Percentiles rank a stretch among this genome's conserved stretches.
These are phyloP conservation scores for Hirtodrosophila alboralis DNA, from an alignment of 2,888 invertebrate genomes.

Conservation along the genomic window DNA sequence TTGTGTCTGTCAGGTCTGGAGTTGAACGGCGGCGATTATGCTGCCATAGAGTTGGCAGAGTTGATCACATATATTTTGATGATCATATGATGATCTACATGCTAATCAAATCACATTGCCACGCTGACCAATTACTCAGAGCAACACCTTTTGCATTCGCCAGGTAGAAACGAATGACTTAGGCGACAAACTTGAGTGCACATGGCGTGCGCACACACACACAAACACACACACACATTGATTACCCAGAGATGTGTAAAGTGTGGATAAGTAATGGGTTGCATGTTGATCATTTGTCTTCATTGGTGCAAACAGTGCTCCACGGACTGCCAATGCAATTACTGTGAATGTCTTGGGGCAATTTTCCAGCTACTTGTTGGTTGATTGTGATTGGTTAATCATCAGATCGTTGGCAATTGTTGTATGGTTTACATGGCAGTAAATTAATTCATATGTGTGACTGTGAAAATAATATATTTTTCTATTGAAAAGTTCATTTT, in stretches of 20 bases:
- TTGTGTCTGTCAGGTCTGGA: slow-evolving; percentile 38
- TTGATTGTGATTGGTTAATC: slow-evolving; percentile 64
- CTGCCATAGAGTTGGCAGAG: slow-evolving; percentile 22
- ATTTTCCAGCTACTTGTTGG: slow-evolving; percentile 47
- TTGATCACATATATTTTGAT: slow-evolving; percentile 35
- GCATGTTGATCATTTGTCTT: slow-evolving; percentile 83
- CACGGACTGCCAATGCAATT: slow-evolving; percentile 26
- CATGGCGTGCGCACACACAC: slow-evolving; percentile 7
- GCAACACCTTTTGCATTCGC: slow-evolving; percentile 53
- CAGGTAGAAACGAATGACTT: slow-evolving; percentile 64
- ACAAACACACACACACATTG: slow-evolving; percentile 23
- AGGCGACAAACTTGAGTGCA: slow-evolving; percentile 65
- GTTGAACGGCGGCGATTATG: slow-evolving; percentile 21
- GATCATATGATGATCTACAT: slow-evolving; percentile 72
- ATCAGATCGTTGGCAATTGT: slow-evolving; percentile 18
- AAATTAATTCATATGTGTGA: slow-evolving; percentile 22
- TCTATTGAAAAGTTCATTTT: slow-evolving; percentile 1
- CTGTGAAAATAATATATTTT: background rate
- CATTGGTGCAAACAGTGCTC: slow-evolving; percentile 62
- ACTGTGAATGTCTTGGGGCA: slow-evolving; percentile 42
- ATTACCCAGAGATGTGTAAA: slow-evolving; percentile 52
- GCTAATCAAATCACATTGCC: slow-evolving; percentile 74
- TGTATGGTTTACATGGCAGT: background rate
- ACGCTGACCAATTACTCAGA: slow-evolving; percentile 68
- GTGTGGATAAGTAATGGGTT: slow-evolving; percentile 82